Evolutionary conservation across 2,797 vertebrate species (phyloP).

Genomic region (Hoplostethus mediterraneus): DNA sequence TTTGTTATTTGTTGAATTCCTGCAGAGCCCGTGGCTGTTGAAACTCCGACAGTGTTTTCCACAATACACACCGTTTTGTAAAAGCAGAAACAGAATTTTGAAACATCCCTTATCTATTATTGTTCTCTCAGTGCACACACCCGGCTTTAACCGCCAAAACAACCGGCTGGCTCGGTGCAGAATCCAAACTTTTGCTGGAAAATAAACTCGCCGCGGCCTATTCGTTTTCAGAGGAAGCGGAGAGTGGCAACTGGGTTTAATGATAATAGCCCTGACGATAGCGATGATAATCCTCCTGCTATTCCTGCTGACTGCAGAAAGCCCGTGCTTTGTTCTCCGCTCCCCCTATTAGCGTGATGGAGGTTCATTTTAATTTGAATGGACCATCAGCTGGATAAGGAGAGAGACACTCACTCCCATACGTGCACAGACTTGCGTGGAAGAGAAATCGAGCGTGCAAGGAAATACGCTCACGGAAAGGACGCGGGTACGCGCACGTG

Average conservation of each 20-base stretch:
- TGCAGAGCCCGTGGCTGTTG: no score
- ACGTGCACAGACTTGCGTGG: constrained; percentile 33
- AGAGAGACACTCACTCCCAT: constrained; percentile 24
- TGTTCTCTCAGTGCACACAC: constrained; percentile 6
- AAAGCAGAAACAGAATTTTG: constrained; percentile 18
- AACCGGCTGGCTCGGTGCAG: constrained; percentile 9
- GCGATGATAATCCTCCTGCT: constrained; percentile 75
- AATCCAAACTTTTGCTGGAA: constrained; percentile 35
- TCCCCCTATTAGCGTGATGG: constrained; percentile 77
- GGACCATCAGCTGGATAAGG: constrained; percentile 76
- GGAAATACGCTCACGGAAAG: constrained; percentile 17
- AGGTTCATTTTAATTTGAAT: constrained; percentile 84
- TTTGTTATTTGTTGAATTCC: no score
- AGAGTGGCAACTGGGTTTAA: constrained; percentile 64
- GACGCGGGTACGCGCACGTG: not conserved
- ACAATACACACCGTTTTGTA: constrained; percentile 6
- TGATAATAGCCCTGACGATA: constrained; percentile 76
- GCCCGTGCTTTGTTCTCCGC: constrained; percentile 78
- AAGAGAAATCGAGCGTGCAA: constrained; percentile 43
- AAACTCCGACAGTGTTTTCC: no score
- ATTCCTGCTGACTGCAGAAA: constrained; percentile 78
- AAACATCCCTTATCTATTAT: no score
- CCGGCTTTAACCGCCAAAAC: constrained; percentile 9
- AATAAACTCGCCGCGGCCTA: constrained; percentile 44
- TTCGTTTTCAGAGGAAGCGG: constrained; percentile 36